Evolutionary conservation across 2,888 invertebrate species (phyloP), one percentile per base, ranked within the genome.

Genomic region (Callosobruchus maculatus): DNA sequence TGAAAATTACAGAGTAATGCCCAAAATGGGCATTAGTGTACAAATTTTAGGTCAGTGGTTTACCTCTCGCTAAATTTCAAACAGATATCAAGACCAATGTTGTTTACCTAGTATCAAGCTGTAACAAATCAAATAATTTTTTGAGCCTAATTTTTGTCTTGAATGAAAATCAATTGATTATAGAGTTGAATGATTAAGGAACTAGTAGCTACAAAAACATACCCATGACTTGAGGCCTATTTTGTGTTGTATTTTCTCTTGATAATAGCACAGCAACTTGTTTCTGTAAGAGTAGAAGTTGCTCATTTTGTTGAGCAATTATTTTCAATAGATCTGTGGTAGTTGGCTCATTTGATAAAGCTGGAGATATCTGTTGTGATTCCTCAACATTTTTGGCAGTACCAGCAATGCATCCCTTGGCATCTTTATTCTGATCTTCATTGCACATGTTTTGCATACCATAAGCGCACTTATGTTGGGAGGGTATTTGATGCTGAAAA

Each of bases 271-370:
- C 89, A 77, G 92, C 90, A 0, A 93, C 90, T 84, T 92, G 92
- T 73, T 89, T 89, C 83, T 93, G 92, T 31, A 93, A 84, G 73
- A 89, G 81, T 80, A 91, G 89, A 26, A 93, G 85, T 81, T 93
- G 93, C 79, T 92, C 91, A 85, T 91, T 93, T 84, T 93, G 93
- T 73, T 80, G 80, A 2, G 80, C 77, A 69, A 93, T 91, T 75
- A 93, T 90, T 83, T 91, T 89, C 76, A 92, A 88, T 72, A 93
- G 85, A 82, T 92, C 91, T 73, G 88, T 87, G 22, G 90, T 89
- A 22, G 90, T 89, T 13, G 90, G 90, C 81, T 90, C 90, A 49
- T 49, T 18, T 49, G 49, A 49, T 1, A 21, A 68, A n/a, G 68
- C 1, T 68, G 21, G 22, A 22, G 68, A 68, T 68, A 21, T 68